Conservation (phyloP, 2,888 invertebrate species). For the Caenorhabditis doughertyi region DNA sequence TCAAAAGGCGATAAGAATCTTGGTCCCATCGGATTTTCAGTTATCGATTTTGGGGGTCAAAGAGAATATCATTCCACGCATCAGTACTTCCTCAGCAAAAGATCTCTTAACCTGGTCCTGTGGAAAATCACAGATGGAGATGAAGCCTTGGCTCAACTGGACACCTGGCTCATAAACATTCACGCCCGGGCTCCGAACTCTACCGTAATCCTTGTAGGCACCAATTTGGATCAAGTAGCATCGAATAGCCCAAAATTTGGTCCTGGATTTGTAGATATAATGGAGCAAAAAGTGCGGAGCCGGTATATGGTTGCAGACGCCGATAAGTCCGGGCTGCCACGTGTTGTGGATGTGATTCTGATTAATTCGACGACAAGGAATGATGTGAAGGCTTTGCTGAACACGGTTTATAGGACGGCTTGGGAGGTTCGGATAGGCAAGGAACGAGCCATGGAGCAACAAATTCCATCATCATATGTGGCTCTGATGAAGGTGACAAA, state of each 20-base stretch:
- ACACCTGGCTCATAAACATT: conserved; percentile 96
- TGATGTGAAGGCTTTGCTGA: conserved; percentile 87
- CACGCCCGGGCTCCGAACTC: conserved; percentile 96
- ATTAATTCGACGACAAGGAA: conserved; percentile 86
- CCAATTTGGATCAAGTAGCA: conserved; percentile 90
- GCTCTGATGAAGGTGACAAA: conserved; percentile 91
- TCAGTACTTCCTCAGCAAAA: conserved; percentile 96
- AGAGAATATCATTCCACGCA: conserved; percentile 98
- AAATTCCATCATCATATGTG: conserved; percentile 95
- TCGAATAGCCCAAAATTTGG: conserved; percentile 85
- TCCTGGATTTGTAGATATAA: conserved; percentile 87
- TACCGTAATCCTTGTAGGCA: conserved; percentile 96
- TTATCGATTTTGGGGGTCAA: conserved; percentile 99
- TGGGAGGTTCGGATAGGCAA: conserved; percentile 90
- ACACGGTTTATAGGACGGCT: conserved; percentile 92
- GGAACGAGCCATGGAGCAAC: conserved; percentile 92
- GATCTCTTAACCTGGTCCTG: conserved; percentile 94
- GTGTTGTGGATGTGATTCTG: conserved; percentile 82
- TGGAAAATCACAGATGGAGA: conserved; percentile 96
- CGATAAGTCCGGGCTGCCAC: conserved; percentile 90
- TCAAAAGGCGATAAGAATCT: conserved; percentile 85
- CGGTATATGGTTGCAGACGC: conserved; percentile 94
- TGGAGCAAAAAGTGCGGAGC: conserved; percentile 86
- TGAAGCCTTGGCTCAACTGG: conserved; percentile 91
- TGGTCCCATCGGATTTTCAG: conserved; percentile 90